A percentile compares a stretch with the other conserved stretches of the same genome.
Evolutionary conservation across 2,888 invertebrate genomes (phyloP).

Genomic region (Liopterus haemorrhoidalis): DNA sequence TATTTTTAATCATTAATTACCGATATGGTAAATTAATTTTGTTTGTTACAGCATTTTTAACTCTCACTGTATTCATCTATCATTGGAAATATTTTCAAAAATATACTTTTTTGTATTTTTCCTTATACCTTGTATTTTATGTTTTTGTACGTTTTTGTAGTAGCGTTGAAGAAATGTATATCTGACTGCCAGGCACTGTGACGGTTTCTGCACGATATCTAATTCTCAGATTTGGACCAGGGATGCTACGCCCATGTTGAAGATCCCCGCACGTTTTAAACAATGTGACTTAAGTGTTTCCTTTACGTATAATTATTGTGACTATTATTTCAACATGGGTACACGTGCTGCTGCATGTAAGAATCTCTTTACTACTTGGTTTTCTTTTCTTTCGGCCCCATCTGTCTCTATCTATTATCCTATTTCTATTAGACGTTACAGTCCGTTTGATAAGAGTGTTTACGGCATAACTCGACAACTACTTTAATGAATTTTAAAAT

Average conservation of each 20-base stretch:
- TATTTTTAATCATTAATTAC: too few species aligned
- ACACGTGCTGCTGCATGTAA: constrained; percentile 91
- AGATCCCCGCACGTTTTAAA: constrained; percentile 50
- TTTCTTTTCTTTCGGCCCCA: constrained; percentile 23
- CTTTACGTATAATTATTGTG: constrained; percentile 50
- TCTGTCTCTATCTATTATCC: not conserved
- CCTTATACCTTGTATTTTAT: not conserved
- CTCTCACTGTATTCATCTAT: too few species aligned
- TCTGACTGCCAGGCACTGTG: constrained; percentile 20
- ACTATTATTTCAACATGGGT: constrained; percentile 70
- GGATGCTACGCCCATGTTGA: constrained; percentile 44
- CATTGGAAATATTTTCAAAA: too few species aligned
- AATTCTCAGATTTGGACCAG: too few species aligned
- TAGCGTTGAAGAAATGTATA: constrained; percentile 1
- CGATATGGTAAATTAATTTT: too few species aligned
- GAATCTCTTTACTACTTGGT: constrained; percentile 44
- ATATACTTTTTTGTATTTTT: not conserved
- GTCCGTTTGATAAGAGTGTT: too few species aligned
- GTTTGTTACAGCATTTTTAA: too few species aligned
- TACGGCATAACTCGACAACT: too few species aligned
- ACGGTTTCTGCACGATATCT: constrained; percentile 21
- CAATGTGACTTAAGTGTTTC: constrained; percentile 50
- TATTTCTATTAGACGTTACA: too few species aligned
- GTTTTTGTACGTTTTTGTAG: not conserved
- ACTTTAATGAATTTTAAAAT: too few species aligned